These are phyloP conservation scores for Notamacropus eugenii DNA, from an alignment of 2,797 vertebrate species.

Conservation along the genomic window DNA sequence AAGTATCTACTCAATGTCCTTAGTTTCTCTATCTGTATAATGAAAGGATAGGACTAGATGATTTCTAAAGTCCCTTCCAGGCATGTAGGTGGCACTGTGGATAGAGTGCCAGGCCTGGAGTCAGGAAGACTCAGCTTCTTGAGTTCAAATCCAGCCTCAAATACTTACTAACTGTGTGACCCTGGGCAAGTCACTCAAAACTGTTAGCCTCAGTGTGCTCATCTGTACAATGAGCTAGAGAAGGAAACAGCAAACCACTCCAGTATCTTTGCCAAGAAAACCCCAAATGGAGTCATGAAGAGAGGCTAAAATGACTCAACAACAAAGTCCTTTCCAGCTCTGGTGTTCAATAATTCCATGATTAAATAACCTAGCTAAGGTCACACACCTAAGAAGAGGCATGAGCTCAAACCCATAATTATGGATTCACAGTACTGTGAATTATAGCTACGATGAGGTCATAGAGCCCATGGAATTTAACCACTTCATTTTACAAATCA, in stretches of 20 bases:
- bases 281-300: background rate
- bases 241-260: background rate
- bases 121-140: background rate
- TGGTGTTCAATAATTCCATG: background rate
- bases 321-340: background rate
- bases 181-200: background rate
- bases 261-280: background rate
- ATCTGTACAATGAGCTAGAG: background rate
- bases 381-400: background rate
- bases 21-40: background rate
- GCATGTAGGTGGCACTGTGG: background rate
- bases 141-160: background rate
- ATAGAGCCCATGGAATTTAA: background rate
- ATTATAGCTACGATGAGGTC: background rate
- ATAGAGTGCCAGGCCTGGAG: background rate
- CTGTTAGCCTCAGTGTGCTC: background rate
- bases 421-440: background rate
- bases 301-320: background rate
- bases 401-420: background rate
- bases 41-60: background rate
- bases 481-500: background rate
- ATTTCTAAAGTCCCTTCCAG: background rate
- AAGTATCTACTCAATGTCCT: background rate
- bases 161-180: background rate
- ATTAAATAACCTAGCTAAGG: background rate